Evolutionary conservation across 2,797 vertebrate species (phyloP).

Genomic region (Adelosebastes latens): DNA sequence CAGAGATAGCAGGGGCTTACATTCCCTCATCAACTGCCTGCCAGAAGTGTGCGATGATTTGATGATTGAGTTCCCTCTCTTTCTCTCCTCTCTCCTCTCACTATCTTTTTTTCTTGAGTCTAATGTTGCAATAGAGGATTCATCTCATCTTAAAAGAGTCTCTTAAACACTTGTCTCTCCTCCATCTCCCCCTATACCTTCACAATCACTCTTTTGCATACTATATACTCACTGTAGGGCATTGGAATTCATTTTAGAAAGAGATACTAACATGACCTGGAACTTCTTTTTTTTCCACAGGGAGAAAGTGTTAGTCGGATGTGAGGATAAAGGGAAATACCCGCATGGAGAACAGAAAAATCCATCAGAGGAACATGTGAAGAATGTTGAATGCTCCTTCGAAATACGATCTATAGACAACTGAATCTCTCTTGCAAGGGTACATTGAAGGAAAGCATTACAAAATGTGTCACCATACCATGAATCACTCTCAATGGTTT

Average conservation of each 20-base stretch:
- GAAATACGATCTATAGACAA: conserved; percentile 24
- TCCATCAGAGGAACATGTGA: not conserved
- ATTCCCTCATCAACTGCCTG: conserved; percentile 53
- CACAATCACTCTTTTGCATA: not conserved
- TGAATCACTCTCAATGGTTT: conserved; percentile 55
- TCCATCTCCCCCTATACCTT: not conserved
- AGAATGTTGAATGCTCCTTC: conserved; percentile 26
- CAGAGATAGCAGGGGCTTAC: conserved; percentile 49
- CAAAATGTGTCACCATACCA: conserved; percentile 45
- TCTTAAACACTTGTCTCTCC: conserved; percentile 32
- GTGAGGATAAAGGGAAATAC: conserved; percentile 4
- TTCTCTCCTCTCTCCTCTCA: not conserved
- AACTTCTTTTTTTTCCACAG: not conserved
- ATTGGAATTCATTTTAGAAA: not conserved
- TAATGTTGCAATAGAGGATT: conserved; percentile 28
- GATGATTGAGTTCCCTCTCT: conserved; percentile 40
- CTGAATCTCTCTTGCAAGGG: conserved; percentile 46
- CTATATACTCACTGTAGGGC: not conserved
- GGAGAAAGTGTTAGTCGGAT: not conserved
- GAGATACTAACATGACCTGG: conserved; percentile 18
- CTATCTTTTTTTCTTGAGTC: not conserved
- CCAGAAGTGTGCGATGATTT: conserved; percentile 44
- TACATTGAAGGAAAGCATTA: conserved; percentile 48
- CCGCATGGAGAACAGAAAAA: not conserved
- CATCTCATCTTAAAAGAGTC: conserved; percentile 38